Conservation (phyloP, 2,797 vertebrate species). For the Scleropages formosus region DNA sequence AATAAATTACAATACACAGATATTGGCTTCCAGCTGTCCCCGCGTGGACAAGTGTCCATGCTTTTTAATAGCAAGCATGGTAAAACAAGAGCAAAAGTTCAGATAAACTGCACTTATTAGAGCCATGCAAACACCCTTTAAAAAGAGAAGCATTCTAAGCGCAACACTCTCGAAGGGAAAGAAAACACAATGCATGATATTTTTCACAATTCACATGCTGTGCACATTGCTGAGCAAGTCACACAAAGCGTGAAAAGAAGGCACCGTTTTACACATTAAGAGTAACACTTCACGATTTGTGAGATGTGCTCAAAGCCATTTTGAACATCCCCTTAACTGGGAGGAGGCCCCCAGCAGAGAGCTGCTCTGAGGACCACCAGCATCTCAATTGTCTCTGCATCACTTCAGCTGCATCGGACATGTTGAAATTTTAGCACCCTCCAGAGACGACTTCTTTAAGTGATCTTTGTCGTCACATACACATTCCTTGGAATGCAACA, state of each 20-base stretch:
- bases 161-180: slow-evolving; percentile 8
- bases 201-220: not conserved
- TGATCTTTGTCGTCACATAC: too few relatives aligned
- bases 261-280: not conserved
- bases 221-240: not conserved
- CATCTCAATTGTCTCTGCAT: not conserved
- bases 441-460: too few relatives aligned
- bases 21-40: too few relatives aligned
- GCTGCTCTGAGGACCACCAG: not conserved
- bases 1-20: too few relatives aligned
- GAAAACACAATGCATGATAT: not conserved
- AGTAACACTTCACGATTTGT: not conserved
- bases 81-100: not conserved
- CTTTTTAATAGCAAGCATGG: too few relatives aligned
- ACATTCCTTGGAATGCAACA: not conserved
- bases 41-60: too few relatives aligned
- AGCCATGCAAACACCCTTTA: not conserved
- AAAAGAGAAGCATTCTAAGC: not conserved
- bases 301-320: not conserved
- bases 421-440: not conserved
- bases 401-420: not conserved
- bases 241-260: not conserved
- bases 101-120: not conserved
- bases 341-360: not conserved
- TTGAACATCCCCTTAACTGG: not conserved